Evolutionary conservation across 2,113 vertebrate species (phyloP), one percentile per base, ranked within the genome.

Genomic region (Passer domesticus): DNA sequence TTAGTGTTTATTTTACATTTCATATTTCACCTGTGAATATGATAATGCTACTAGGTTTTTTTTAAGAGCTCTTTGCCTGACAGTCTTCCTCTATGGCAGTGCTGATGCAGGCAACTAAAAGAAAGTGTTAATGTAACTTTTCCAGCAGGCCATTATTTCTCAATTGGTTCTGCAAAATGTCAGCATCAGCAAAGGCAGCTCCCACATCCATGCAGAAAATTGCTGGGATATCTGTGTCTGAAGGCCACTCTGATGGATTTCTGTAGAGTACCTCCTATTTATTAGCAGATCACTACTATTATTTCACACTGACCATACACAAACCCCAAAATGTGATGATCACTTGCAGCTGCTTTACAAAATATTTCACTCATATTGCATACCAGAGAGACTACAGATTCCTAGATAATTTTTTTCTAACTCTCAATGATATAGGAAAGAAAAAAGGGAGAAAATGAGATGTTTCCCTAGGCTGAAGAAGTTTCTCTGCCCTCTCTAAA

Each of bases 41-140:
- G 70, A 87, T 93, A 94, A 88, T 76, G 85, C 43, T 68, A 78
- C 47, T 80, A 92, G 17, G 70, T 41, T 66, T 94, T 81, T 83
- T 81, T 78, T 58, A 17, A 91, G 93, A 95, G 30, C 30, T 30
- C 11, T 89, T 87, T 85, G 60, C 76, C 46, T 74, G n/a, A 64
- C 74, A 56, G n/a, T 13, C 17, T 72, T 87, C 89, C 46, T 75
- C 11, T 82, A 9, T 67, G 55, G 62, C 30, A 69, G 30, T 63
- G 24, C 39, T 72, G 39, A 49, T 63, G 35, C 33, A 66, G 69
- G 9, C 12, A 90, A 60, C 62, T 41, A 73, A 85, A 89, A 60
- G 20, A 24, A 56, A 77, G 39, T 70, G 41, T 60, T 84, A 55
- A 11, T 82, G 20, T 68, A 75, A 73, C 35, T 72, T 90, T n/a